Evolutionary conservation across 2,888 invertebrate species (phyloP).

Genomic region (Tromatobia lineatoria): DNA sequence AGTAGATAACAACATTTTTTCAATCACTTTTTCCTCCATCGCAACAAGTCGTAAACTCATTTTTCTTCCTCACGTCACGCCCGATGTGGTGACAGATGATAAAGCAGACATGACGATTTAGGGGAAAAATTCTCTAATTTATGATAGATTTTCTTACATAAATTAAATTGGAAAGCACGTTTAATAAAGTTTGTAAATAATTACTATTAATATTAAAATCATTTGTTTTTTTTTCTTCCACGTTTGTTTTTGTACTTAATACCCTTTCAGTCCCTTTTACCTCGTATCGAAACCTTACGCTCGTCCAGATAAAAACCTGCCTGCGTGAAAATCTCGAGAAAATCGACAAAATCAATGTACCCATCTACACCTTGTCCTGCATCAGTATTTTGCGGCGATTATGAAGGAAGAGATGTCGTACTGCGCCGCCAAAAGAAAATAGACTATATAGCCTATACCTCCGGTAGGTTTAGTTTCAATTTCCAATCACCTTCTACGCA

Average conservation of each 20-base stretch:
- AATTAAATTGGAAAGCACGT: no score
- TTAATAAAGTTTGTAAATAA: conserved; percentile 4
- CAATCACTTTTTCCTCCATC: not conserved
- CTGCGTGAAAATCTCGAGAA: not conserved
- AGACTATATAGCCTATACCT: conserved; percentile 20
- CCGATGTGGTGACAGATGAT: no score
- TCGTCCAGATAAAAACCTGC: conserved; percentile 9
- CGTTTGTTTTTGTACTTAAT: not conserved
- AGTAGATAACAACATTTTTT: conserved; percentile 10
- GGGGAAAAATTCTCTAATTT: not conserved
- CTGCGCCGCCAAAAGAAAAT: conserved; percentile 16
- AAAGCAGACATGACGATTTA: not conserved
- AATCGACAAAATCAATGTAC: not conserved
- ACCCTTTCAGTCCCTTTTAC: not conserved
- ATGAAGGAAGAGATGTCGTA: conserved; percentile 35
- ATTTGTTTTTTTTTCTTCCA: not conserved
- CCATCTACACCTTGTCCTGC: not conserved
- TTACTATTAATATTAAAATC: not conserved
- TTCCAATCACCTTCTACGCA: conserved; percentile 42
- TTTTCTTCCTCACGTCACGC: not conserved
- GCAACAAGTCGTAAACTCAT: conserved; percentile 17
- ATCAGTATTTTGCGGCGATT: not conserved
- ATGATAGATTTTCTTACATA: not conserved
- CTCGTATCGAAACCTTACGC: not conserved
- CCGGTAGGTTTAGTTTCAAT: conserved; percentile 45